These are phyloP conservation scores for Brassicogethes aeneus DNA, from an alignment of 2,888 invertebrate genomes.

Conservation along the genomic window DNA sequence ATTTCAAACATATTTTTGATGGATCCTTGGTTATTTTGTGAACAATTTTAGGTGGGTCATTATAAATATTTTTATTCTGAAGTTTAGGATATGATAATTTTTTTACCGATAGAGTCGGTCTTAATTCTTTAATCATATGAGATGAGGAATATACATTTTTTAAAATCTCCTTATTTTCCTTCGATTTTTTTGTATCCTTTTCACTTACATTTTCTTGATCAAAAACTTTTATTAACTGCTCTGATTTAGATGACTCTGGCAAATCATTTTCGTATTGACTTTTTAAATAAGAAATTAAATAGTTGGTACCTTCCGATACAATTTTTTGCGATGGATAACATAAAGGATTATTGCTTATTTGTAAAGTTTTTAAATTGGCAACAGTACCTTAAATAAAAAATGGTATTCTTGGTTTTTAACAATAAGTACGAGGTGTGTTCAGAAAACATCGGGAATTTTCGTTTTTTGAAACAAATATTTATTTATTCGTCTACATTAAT, in stretches of 20 bases:
- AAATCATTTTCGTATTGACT: constrained; percentile 24
- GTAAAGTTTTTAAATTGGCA: constrained; percentile 50
- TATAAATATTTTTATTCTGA: too few species aligned
- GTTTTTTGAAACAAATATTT: too few species aligned
- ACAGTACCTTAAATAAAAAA: constrained; percentile 39
- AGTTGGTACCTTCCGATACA: too few species aligned
- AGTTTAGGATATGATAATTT: background rate
- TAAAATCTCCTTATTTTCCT: constrained; percentile 9
- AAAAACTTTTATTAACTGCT: constrained; percentile 11
- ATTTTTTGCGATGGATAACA: too few species aligned
- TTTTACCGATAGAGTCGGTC: background rate
- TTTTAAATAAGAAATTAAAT: constrained; percentile 29
- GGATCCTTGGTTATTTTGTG: constrained; percentile 28
- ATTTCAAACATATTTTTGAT: constrained; percentile 39
- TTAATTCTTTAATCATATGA: background rate
- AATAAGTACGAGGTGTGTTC: too few species aligned
- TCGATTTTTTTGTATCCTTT: constrained; percentile 9
- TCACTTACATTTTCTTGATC: constrained; percentile 1
- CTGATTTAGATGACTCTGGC: constrained; percentile 11
- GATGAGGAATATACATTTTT: background rate
- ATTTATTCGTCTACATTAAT: too few species aligned
- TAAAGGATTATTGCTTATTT: constrained; percentile 53
- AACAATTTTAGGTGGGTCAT: constrained; percentile 22
- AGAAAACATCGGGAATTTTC: too few species aligned
- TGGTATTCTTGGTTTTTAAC: too few species aligned